Percentiles rank a stretch among this genome's conserved stretches.
These are phyloP conservation scores for Hemicentrotus pulcherrimus DNA, from an alignment of 35 echinoderm and acorn worm species.

Conservation along the genomic window DNA sequence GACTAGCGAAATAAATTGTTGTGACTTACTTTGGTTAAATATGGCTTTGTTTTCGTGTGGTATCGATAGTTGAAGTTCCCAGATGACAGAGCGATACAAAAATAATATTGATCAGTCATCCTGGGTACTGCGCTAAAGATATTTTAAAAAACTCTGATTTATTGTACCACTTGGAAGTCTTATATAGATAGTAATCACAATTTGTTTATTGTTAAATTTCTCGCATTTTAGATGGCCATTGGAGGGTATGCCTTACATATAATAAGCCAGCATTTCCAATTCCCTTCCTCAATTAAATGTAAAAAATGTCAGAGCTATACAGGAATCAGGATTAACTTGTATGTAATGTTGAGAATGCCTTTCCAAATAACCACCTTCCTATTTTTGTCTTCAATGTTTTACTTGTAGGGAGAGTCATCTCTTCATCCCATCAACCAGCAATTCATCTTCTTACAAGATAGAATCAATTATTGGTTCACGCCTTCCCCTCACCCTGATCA, in stretches of 20 bases:
- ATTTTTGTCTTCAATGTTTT: not conserved
- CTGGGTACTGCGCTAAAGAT: no score
- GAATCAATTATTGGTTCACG: constrained; percentile 39
- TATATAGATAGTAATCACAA: no score
- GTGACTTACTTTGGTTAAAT: no score
- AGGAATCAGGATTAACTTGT: not conserved
- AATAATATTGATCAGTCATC: no score
- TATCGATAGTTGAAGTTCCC: no score
- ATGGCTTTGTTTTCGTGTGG: no score
- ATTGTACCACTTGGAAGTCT: no score
- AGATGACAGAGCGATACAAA: no score
- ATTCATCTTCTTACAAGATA: constrained; percentile 43
- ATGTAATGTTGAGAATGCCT: not conserved
- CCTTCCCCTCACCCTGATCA: not conserved
- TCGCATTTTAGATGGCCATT: no score
- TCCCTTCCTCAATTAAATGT: not conserved
- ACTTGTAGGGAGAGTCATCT: constrained; percentile 37
- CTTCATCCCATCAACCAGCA: constrained; percentile 54
- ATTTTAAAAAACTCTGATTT: no score
- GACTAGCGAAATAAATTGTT: no score
- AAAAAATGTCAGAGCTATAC: not conserved
- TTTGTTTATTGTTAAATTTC: no score
- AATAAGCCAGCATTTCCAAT: not conserved
- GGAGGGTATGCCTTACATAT: not conserved
- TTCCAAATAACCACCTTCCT: not conserved